Evolutionary conservation across 2,797 vertebrate genomes (phyloP).

Genomic region (Intellagama lesueurii): DNA sequence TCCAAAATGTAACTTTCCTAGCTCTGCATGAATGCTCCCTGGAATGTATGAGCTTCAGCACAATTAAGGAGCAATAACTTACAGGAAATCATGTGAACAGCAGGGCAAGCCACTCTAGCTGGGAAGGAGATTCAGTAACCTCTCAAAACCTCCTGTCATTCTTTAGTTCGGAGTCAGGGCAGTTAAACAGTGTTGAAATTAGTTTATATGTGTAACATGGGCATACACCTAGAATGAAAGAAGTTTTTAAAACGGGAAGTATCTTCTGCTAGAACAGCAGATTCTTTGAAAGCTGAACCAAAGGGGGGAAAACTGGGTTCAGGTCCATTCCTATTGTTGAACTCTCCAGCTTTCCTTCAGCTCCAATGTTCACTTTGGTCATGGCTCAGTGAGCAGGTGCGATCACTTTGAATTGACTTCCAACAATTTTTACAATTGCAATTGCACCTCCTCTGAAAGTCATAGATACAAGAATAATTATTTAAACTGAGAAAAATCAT

Average conservation of each 20-base stretch:
- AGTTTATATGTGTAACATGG: background rate
- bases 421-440: background rate
- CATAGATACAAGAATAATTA: background rate
- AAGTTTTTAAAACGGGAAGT: background rate
- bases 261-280: background rate
- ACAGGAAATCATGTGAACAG: background rate
- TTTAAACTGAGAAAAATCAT: background rate
- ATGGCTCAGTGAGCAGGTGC: background rate
- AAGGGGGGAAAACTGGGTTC: background rate
- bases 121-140: background rate
- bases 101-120: background rate
- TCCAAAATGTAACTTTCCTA: background rate
- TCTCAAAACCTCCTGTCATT: background rate
- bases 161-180: background rate
- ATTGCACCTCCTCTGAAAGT: background rate
- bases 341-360: background rate
- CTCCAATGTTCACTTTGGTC: background rate
- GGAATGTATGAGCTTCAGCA: background rate
- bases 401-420: background rate
- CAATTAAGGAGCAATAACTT: background rate
- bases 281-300: background rate
- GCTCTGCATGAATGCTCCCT: background rate
- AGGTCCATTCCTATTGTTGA: background rate
- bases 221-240: background rate
- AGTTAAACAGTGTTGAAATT: background rate